These are phyloP conservation scores for Abrostola tripartita DNA, from an alignment of 2,888 invertebrate genomes.

Conservation along the genomic window DNA sequence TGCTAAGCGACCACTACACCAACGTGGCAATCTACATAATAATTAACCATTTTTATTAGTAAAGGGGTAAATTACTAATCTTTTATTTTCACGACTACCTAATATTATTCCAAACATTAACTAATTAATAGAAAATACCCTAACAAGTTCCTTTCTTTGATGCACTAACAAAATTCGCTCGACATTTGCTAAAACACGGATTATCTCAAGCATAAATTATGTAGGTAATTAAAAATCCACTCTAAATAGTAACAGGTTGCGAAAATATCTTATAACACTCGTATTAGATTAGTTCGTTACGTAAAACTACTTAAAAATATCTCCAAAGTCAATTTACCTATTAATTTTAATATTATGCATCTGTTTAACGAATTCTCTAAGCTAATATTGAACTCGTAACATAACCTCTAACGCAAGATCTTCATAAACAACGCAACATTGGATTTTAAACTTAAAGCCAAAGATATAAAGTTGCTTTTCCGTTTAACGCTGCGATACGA, in stretches of 20 bases:
- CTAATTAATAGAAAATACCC: no score
- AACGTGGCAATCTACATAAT: no score
- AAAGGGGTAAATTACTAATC: no score
- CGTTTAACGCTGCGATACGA: slow-evolving; percentile 13
- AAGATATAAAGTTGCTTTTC: slow-evolving; percentile 12
- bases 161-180: no score
- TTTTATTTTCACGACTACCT: no score
- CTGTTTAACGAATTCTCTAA: slow-evolving; percentile 52
- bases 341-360: slow-evolving; percentile 49
- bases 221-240: neutral
- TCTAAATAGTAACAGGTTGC: neutral
- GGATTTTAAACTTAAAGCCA: slow-evolving; percentile 5
- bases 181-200: no score
- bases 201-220: no score
- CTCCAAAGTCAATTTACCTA: slow-evolving; percentile 51
- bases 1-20: no score
- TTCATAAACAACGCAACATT: neutral
- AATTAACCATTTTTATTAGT: no score
- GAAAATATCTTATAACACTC: neutral
- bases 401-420: slow-evolving; percentile 25
- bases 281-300: slow-evolving; percentile 19
- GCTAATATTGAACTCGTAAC: slow-evolving; percentile 43
- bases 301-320: slow-evolving; percentile 46
- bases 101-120: no score
- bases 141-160: no score